phyloP scores from a whole-genome alignment of 2,888 invertebrate species.

The Blastobasis adustella region DNA sequence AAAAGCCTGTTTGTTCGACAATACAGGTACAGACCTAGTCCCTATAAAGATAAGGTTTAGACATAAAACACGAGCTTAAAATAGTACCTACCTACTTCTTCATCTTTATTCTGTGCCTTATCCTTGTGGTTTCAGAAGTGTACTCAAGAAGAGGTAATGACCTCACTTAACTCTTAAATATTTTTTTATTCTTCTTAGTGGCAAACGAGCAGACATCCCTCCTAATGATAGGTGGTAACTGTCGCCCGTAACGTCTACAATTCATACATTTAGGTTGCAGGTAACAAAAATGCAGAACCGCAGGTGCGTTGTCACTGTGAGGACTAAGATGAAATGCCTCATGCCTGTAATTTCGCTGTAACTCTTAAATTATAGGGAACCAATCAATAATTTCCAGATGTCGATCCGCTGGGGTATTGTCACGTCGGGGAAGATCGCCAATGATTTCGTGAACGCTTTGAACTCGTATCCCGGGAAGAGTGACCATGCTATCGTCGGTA shows the following conservation, averaged over 20 bases:
- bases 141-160: not conserved
- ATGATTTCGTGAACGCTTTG: constrained; percentile 87
- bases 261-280: too few species aligned
- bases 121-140: too few species aligned
- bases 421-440: constrained; percentile 86
- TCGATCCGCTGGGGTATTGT: constrained; percentile 88
- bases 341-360: too few species aligned
- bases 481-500: constrained; percentile 82
- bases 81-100: not conserved
- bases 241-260: too few species aligned
- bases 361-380: not conserved
- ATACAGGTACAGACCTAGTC: not conserved
- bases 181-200: too few species aligned
- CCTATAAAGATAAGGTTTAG: not conserved
- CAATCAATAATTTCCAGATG: constrained; percentile 38
- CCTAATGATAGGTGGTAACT: too few species aligned
- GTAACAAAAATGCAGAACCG: too few species aligned
- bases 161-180: not conserved
- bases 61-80: not conserved
- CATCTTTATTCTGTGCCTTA: too few species aligned
- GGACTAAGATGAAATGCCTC: too few species aligned
- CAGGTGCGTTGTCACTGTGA: too few species aligned
- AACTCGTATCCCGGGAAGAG: constrained; percentile 74
- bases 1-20: too few species aligned
- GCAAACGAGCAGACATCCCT: too few species aligned